phyloP scores from a whole-genome alignment of 2,888 invertebrate species.

The Lochmaea capreae region DNA sequence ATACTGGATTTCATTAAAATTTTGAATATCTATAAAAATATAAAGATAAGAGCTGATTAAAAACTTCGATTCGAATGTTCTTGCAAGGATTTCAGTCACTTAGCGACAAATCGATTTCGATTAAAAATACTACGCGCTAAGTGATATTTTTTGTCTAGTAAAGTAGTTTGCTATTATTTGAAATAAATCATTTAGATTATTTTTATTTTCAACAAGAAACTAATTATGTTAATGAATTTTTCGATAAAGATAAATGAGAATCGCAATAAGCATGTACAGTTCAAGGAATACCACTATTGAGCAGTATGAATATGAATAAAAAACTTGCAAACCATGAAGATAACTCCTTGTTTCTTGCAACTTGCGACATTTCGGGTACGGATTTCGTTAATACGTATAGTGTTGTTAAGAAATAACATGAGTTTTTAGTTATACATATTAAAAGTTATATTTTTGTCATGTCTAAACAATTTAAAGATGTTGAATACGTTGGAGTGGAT shows the following conservation, averaged over 20 bases:
- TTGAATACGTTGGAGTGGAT: conserved; percentile 1
- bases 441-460: not conserved
- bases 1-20: not conserved
- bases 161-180: not conserved
- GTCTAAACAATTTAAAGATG: conserved; percentile 6
- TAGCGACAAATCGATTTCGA: not conserved
- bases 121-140: not conserved
- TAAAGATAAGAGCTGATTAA: not conserved
- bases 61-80: not conserved
- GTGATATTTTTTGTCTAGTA: not conserved
- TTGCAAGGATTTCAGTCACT: not conserved
- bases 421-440: conserved; percentile 1
- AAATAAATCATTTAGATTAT: not conserved
- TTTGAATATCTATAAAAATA: too few relatives aligned
- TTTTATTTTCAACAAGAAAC: conserved; percentile 1
- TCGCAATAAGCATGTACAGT: conserved; percentile 20
- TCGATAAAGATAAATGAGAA: conserved; percentile 21
- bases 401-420: conserved; percentile 8
- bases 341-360: conserved; percentile 16
- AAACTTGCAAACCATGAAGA: conserved; percentile 32
- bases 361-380: conserved; percentile 7
- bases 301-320: conserved; percentile 20
- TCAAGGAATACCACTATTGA: conserved; percentile 31
- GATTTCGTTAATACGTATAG: conserved; percentile 20
- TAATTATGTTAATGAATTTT: conserved; percentile 20